Percentiles rank a stretch among this genome's conserved stretches.
These are phyloP conservation scores for Martes martes DNA, from an alignment of 2,113 vertebrate species.

Conservation along the genomic window DNA sequence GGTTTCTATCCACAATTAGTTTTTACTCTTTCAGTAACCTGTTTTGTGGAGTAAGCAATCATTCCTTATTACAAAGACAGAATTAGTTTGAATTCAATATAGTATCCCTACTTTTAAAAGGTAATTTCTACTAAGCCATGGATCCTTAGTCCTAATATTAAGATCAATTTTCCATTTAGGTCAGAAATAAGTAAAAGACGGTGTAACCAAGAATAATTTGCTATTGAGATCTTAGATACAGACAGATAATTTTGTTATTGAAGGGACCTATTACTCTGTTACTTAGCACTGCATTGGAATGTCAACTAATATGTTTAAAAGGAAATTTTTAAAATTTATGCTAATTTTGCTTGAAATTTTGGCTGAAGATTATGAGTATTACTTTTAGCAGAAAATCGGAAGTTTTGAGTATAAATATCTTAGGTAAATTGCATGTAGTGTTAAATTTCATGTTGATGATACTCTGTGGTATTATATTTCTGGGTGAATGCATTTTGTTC, in stretches of 20 bases:
- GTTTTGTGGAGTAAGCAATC: not conserved
- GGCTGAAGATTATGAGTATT: not conserved
- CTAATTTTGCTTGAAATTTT: not conserved
- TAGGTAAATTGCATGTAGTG: not conserved
- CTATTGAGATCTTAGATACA: not conserved
- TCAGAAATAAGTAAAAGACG: not conserved
- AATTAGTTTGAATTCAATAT: not conserved
- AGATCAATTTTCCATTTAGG: not conserved
- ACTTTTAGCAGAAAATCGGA: not conserved
- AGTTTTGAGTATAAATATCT: not conserved
- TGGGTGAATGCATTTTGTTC: not conserved
- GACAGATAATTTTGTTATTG: not conserved
- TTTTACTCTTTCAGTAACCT: not conserved
- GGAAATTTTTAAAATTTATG: not conserved
- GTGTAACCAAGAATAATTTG: not conserved
- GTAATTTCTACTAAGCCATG: not conserved
- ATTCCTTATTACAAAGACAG: not conserved
- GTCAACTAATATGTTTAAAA: not conserved
- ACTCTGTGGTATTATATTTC: not conserved
- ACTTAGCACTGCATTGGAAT: not conserved
- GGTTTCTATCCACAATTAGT: not conserved
- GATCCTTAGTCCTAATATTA: not conserved
- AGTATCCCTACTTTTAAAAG: not conserved
- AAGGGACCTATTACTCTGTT: not conserved
- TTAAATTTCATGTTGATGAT: not conserved